These are phyloP conservation scores for Ateles fusciceps DNA, from an alignment of 2,797 vertebrate species.

Conservation along the genomic window DNA sequence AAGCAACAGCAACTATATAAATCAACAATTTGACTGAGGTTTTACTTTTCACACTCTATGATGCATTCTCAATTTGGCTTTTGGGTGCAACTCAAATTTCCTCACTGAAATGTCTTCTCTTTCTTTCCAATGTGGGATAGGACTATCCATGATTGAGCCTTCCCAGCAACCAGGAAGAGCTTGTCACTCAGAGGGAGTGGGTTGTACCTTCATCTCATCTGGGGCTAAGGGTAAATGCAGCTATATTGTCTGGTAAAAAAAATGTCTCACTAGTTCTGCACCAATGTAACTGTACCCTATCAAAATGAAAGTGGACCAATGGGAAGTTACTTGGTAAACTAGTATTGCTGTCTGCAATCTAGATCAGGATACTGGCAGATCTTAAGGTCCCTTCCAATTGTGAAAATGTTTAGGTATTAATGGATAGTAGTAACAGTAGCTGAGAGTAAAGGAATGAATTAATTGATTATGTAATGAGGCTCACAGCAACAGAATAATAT, in stretches of 20 bases:
- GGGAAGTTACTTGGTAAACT: neutral
- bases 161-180: neutral
- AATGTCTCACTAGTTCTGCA: neutral
- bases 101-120: neutral
- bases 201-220: neutral
- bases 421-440: neutral
- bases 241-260: neutral
- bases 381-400: neutral
- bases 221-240: neutral
- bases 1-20: neutral
- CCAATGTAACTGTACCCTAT: neutral
- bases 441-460: neutral
- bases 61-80: neutral
- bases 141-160: neutral
- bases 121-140: neutral
- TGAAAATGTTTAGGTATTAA: neutral
- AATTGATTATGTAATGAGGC: neutral
- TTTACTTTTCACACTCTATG: neutral
- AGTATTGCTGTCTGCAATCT: neutral
- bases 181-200: neutral
- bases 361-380: neutral
- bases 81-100: neutral
- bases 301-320: neutral
- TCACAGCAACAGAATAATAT: neutral
- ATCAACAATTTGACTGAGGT: neutral